Evolutionary conservation across 37 sponge, comb jelly and placozoan genomes (phyloP), one percentile per base, ranked within the genome.

Genomic region (Spongilla lacustris): DNA sequence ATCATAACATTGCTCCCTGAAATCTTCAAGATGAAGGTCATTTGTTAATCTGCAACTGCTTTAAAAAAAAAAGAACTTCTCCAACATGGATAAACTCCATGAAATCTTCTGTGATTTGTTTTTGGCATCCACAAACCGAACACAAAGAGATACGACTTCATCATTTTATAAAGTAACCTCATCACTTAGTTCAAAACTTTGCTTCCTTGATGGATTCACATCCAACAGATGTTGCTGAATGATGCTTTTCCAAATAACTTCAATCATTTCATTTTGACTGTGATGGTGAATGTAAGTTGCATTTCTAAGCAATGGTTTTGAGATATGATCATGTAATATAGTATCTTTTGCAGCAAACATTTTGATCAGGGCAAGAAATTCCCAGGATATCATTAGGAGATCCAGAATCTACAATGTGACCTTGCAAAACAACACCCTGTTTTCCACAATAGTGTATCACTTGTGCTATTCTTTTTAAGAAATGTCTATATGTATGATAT

Each of bases 1-100:
- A 78, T 91, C 92, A 79, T 91, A 91, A 30, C 88, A 84, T 87
- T 91, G 88, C 14, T 88, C 84, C 9, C 84, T 2, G 8, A 73
- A 28, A 27, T 83, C 29, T 4, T 1, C n/a, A 24, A 81, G 25
- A 33, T 81, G 71, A 14, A 83, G 22, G 46, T 41, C 70, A 31
- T 68, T 1, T 8, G 2, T 46, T 68, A 31, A 17, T 48, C 12
- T 3, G 2, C 34, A 6, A 86, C 31, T 19, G 31, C 17, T 6
- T 23, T 26, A n/a, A n/a, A n/a, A n/a, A n/a, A 29, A 80, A 80
- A 0, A 86, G 66, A 12, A 50, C 74, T 26, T 80, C 66, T 23
- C 87, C 87, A n/a, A 86, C 26, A 46, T 36, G 1, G 25, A 32
- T n/a, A 70, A 85, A 77, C 79, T 77, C 71, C 19, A 85, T 22